These are phyloP conservation scores for Stictocephala bisonia DNA, from an alignment of 2,888 invertebrate genomes.

Conservation along the genomic window DNA sequence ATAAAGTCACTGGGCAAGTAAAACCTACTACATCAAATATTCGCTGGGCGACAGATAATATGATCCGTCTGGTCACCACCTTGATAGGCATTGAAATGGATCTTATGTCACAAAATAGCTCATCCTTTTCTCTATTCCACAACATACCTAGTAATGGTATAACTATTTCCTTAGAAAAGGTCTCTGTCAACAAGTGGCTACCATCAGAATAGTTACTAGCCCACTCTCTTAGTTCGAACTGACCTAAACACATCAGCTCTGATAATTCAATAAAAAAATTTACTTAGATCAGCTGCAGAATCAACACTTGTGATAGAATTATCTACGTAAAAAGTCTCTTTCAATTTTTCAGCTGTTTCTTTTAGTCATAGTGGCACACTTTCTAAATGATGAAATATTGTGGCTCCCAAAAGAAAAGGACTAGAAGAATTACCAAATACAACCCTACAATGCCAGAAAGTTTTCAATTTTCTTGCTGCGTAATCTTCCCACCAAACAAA, in stretches of 20 bases:
- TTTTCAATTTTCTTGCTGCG: conserved; percentile 16
- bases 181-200: too few relatives aligned
- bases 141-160: conserved; percentile 2
- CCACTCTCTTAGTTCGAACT: conserved; percentile 49
- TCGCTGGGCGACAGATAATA: conserved; percentile 51
- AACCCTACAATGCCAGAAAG: conserved; percentile 38
- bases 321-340: conserved; percentile 45
- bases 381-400: conserved; percentile 44
- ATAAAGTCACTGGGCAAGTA: conserved; percentile 49
- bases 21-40: conserved; percentile 57
- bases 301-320: conserved; percentile 40
- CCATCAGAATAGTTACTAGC: conserved; percentile 12
- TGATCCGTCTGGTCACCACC: conserved; percentile 29
- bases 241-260: conserved; percentile 14
- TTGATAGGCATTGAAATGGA: background rate
- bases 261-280: conserved; percentile 27
- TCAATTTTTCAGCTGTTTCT: conserved; percentile 33
- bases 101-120: conserved; percentile 34
- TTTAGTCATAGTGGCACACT: background rate
- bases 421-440: conserved; percentile 44
- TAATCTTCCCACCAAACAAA: conserved; percentile 35
- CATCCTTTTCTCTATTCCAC: conserved; percentile 45
- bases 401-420: conserved; percentile 51
- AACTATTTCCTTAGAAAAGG: background rate
- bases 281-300: conserved; percentile 12